Evolutionary conservation across 2,797 vertebrate genomes (phyloP), one percentile per base, ranked within the genome.

Genomic region (Coregonus sp.): DNA sequence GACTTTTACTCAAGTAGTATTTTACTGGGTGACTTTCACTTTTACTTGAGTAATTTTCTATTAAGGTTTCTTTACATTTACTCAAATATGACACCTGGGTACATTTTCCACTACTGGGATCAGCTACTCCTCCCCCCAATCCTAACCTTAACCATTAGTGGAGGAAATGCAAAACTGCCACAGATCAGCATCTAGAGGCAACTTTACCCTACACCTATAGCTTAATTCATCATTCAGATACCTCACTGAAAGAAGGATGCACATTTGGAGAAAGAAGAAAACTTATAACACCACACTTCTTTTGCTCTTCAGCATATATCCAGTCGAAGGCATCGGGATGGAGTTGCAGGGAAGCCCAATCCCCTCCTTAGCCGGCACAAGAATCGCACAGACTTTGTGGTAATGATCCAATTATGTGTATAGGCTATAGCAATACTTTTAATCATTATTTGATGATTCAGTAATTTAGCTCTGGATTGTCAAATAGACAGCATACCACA

Each of bases 291-390:
- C 11, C 4, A 1, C 40, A 16, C 31, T 40, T 16, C 12, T 40
- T 18, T 11, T 25, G 5, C 4, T 40, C 37, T 82, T 5, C 87
- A 97, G 96, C 96, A 97, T 92, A 97, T 97, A 92, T 96, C 96
- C 71, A 97, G 96, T 87, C 92, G 96, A 79, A 90, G 96, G 80
- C 96, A 97, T 90, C 93, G 96, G 70, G 96, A 97, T 54, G 96
- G 96, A 76, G 95, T 96, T 67, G 96, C 96, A 2, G 96, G 96
- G 73, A 97, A 97, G 89, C 94, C 96, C 79, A 97, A 96, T 81
- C 96, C 96, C 61, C 93, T 97, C 51, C 93, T 96, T 78, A 95
- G 93, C 85, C 93, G 95, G 65, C 95, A 96, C 92, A 96, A 96
- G 93, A 97, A 96, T 84, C 93, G 93, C 59, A 94, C 93, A 86